Evolutionary conservation across 2,888 invertebrate genomes (phyloP).

Genomic region (Drosophila greeni): DNA sequence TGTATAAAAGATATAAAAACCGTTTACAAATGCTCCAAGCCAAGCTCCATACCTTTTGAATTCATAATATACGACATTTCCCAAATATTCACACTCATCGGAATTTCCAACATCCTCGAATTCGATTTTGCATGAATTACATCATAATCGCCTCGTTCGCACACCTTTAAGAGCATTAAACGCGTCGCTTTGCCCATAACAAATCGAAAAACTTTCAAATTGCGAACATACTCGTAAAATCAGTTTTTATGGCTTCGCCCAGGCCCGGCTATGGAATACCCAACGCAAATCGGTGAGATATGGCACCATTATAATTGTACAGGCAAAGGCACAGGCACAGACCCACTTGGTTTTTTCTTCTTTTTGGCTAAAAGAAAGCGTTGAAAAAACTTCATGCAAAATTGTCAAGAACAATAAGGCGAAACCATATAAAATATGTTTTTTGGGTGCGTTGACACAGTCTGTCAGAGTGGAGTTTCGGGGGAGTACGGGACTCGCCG

Average conservation of each 20-base stretch:
- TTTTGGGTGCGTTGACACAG: slow-evolving; percentile 43
- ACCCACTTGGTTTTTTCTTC: not conserved
- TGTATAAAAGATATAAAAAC: not conserved
- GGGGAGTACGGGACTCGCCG: slow-evolving; percentile 19
- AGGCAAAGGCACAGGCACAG: slow-evolving; percentile 28
- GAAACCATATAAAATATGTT: slow-evolving; percentile 53
- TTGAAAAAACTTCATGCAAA: slow-evolving; percentile 41
- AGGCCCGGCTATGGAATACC: slow-evolving; percentile 19
- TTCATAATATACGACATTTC: slow-evolving; percentile 8
- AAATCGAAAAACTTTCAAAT: slow-evolving; percentile 46
- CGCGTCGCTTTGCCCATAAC: slow-evolving; percentile 28
- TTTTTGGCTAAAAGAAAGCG: slow-evolving; percentile 31
- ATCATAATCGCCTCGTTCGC: slow-evolving; percentile 38
- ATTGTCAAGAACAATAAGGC: slow-evolving; percentile 45
- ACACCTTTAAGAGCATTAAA: slow-evolving; percentile 41
- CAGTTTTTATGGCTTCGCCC: slow-evolving; percentile 53
- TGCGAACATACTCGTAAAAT: slow-evolving; percentile 53
- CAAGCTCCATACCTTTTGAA: slow-evolving; percentile 6
- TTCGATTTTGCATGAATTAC: slow-evolving; percentile 35
- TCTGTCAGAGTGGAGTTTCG: slow-evolving; percentile 2
- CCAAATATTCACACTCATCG: slow-evolving; percentile 23
- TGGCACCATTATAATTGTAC: slow-evolving; percentile 59
- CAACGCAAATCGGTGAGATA: slow-evolving; percentile 46
- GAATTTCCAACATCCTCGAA: slow-evolving; percentile 18
- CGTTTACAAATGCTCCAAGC: not conserved